Evolutionary conservation across 2,888 invertebrate genomes (phyloP).

Genomic region (Drosophila mulleri): DNA sequence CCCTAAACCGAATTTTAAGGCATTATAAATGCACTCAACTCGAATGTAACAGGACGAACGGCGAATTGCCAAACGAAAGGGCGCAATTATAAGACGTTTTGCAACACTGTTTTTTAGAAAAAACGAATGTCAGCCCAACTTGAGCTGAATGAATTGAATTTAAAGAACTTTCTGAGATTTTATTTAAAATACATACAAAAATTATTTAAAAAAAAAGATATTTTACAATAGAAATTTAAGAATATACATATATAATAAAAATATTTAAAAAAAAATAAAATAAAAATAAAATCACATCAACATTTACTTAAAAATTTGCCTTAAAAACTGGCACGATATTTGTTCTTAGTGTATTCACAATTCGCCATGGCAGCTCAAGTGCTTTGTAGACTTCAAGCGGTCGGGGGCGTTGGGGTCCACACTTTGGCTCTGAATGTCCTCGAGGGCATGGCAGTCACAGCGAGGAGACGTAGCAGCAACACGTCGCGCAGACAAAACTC

Average conservation of each 20-base stretch:
- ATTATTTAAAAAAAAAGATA: too few species aligned
- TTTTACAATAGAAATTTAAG: too few species aligned
- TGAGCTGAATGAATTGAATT: too few species aligned
- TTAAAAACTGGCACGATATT: background rate
- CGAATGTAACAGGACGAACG: background rate
- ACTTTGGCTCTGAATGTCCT: constrained; percentile 51
- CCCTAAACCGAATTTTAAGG: constrained; percentile 18
- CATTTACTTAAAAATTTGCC: too few species aligned
- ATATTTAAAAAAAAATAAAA: too few species aligned
- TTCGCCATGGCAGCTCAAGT: background rate
- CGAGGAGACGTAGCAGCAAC: constrained; percentile 37
- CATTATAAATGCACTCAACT: background rate
- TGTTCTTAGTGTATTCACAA: constrained; percentile 13
- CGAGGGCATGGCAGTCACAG: constrained; percentile 12
- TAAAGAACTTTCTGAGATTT: too few species aligned
- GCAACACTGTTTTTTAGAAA: background rate
- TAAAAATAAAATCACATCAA: background rate
- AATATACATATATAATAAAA: too few species aligned
- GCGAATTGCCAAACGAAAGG: background rate
- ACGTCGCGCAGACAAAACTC: constrained; percentile 71
- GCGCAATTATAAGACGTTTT: background rate
- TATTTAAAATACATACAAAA: too few species aligned
- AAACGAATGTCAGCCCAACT: background rate
- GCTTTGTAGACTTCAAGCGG: constrained; percentile 1
- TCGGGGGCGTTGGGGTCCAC: constrained; percentile 13